phyloP scores from a whole-genome alignment of 2,888 invertebrate species.

The Abrostola tripartita region DNA sequence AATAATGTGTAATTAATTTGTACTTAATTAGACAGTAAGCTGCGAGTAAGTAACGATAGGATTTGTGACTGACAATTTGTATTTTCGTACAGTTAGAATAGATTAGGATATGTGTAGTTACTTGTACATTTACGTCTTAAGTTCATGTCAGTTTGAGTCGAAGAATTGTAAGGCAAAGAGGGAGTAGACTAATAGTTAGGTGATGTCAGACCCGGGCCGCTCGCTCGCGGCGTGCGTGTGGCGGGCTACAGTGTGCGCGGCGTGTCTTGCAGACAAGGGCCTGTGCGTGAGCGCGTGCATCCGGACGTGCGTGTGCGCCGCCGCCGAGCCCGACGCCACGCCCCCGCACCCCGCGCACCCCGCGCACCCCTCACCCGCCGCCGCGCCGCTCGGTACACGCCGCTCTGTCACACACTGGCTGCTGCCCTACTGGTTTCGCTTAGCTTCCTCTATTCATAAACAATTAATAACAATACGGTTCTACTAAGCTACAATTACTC shows the following conservation, averaged over 20 bases:
- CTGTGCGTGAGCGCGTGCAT: conserved; percentile 86
- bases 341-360: conserved; percentile 49
- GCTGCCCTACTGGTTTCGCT: not conserved
- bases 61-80: too few species aligned
- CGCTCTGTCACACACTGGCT: conserved; percentile 19
- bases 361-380: conserved; percentile 71
- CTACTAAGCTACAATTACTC: not conserved
- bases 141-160: too few species aligned
- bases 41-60: conserved; percentile 10
- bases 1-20: conserved; percentile 21
- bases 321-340: conserved; percentile 75
- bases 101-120: not conserved
- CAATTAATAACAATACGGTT: not conserved
- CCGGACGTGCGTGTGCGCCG: conserved; percentile 83
- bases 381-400: conserved; percentile 59
- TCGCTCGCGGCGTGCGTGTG: not conserved
- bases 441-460: not conserved
- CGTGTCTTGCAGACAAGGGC: conserved; percentile 81
- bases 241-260: conserved; percentile 63
- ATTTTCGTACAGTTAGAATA: not conserved
- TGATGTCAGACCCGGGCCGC: not conserved
- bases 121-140: too few species aligned
- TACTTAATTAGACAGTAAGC: conserved; percentile 15
- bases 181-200: too few species aligned
- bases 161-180: too few species aligned